Evolutionary conservation across 1,140 invertebrate genomes (phyloP).

Genomic region (Lycorma delicatula): DNA sequence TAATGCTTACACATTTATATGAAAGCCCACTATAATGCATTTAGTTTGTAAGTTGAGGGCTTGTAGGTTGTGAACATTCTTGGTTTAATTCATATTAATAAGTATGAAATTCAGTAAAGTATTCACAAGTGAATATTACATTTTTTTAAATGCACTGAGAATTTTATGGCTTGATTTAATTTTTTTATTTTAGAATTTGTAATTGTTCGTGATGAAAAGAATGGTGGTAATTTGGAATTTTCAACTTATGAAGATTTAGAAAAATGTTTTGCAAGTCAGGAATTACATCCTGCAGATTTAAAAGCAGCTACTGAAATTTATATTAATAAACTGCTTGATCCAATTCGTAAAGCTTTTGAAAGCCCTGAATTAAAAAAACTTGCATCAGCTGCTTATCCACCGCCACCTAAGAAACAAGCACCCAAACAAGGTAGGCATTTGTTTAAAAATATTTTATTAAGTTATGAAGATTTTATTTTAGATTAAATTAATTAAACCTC

Average conservation of each 20-base stretch:
- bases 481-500: too few relatives aligned
- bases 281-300: slow-evolving; percentile 89
- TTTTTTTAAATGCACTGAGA: too few relatives aligned
- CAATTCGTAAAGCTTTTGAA: slow-evolving; percentile 83
- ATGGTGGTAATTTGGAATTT: slow-evolving; percentile 67
- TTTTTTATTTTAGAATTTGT: slow-evolving; percentile 31
- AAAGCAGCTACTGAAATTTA: slow-evolving; percentile 75
- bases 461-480: too few relatives aligned
- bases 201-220: slow-evolving; percentile 38
- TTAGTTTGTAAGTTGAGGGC: too few relatives aligned
- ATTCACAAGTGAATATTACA: too few relatives aligned
- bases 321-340: slow-evolving; percentile 81
- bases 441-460: too few relatives aligned
- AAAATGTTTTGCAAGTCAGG: slow-evolving; percentile 62
- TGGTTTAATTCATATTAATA: neutral
- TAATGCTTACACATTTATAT: too few relatives aligned
- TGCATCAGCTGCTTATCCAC: slow-evolving; percentile 70
- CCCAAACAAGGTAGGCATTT: slow-evolving; percentile 13
- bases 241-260: slow-evolving; percentile 69
- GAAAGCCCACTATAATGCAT: too few relatives aligned
- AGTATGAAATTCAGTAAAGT: too few relatives aligned
- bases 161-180: neutral
- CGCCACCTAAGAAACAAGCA: slow-evolving; percentile 47
- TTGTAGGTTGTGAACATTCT: too few relatives aligned
- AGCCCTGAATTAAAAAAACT: slow-evolving; percentile 63